Percentiles rank a stretch among this genome's conserved stretches.
Conservation (phyloP, 2,888 invertebrate species). For the Eupithecia tripunctaria region DNA sequence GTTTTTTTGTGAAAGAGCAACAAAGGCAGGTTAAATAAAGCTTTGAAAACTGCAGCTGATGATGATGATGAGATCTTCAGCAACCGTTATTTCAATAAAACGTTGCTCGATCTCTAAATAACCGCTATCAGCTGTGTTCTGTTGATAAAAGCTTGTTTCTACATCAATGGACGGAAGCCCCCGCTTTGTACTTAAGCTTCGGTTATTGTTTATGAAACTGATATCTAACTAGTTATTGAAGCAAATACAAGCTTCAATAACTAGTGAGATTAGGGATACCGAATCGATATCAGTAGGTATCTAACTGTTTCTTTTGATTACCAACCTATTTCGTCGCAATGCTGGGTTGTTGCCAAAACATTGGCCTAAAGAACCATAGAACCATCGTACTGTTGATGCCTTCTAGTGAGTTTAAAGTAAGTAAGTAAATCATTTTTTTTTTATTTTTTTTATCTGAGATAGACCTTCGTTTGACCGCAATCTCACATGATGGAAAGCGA, state of each 20-base stretch:
- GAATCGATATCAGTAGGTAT: neutral
- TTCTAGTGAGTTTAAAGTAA: neutral
- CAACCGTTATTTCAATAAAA: neutral
- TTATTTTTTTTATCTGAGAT: no score
- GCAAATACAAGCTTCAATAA: constrained; percentile 13
- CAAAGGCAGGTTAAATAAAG: no score
- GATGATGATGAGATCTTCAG: neutral
- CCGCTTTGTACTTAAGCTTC: neutral
- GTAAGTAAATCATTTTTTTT: no score
- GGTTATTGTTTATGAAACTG: constrained; percentile 5
- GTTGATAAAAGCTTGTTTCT: constrained; percentile 46
- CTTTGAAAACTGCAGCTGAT: neutral
- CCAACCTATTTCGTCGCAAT: neutral
- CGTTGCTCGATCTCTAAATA: neutral
- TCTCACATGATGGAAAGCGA: no score
- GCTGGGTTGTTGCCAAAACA: neutral
- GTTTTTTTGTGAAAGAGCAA: no score
- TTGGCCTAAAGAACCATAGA: neutral
- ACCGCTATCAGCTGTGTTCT: constrained; percentile 33
- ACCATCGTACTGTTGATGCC: neutral
- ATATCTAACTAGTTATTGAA: constrained; percentile 7
- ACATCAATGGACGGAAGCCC: constrained; percentile 16
- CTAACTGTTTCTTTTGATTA: neutral
- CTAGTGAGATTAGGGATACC: neutral
- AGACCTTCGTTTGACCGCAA: no score